A percentile compares a stretch with the other conserved stretches of the same genome.
Evolutionary conservation across 2,797 vertebrate species (phyloP).

Genomic region (Hypotaenidia philippensis): DNA sequence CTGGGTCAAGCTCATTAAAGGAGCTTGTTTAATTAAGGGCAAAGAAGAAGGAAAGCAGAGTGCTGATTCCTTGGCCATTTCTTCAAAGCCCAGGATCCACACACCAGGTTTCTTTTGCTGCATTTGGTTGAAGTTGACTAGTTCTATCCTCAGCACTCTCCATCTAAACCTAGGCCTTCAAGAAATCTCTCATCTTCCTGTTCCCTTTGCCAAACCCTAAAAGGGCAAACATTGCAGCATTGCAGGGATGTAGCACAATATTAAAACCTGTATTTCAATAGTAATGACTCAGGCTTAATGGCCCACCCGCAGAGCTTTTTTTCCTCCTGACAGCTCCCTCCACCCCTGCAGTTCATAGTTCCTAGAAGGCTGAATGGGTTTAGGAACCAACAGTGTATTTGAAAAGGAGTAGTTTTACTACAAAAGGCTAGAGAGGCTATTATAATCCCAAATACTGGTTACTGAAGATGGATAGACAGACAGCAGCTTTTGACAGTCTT

Average conservation of each 20-base stretch:
- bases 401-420: constrained; percentile 29
- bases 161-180: not conserved
- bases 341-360: not conserved
- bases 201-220: not conserved
- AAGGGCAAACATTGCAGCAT: not conserved
- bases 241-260: not conserved
- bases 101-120: not conserved
- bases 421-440: not conserved
- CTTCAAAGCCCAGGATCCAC: not conserved
- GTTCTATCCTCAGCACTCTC: not conserved
- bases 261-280: not conserved
- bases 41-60: not conserved
- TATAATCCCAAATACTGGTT: constrained; percentile 8
- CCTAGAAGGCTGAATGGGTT: not conserved
- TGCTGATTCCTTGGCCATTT: not conserved
- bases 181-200: not conserved
- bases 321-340: not conserved
- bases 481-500: constrained; percentile 2
- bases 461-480: not conserved
- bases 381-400: not conserved
- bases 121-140: not conserved
- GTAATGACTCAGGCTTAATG: not conserved
- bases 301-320: not conserved
- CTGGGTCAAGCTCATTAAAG: not conserved
- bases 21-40: not conserved